Base-by-base conservation (phyloP, 1,140 invertebrate genomes). In the Drosophila ercepeae region DNA sequence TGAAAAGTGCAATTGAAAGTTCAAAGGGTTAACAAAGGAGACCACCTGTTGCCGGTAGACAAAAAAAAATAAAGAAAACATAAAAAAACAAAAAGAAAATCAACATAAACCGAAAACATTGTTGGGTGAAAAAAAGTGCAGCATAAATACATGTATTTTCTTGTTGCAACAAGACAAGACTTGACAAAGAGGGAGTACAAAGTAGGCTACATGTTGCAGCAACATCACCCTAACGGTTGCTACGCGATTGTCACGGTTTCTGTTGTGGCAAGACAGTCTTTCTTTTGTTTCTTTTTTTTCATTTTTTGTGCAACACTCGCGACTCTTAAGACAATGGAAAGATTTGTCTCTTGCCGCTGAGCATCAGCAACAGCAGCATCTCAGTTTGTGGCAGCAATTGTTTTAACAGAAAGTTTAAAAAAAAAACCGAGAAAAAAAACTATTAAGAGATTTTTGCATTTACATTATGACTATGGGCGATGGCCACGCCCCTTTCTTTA, bases 321-420 rank as follows among this genome's bases (percentile, higher is more conserved):
- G n/a, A n/a, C n/a, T n/a, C n/a, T n/a, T n/a, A 65, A 67, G 29
- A 67, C 63, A 67, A 67, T 67, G 53, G 46, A 67, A 67, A 67
- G 46, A 67, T 50, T 52, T 67, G 60, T 67, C 39, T 51, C n/a
- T 65, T 65, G 45, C 55, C 21, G 55, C 21, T 34, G 48, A 72
- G 8, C 68, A 58, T 23, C 54, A 52, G 36, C 48, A 54, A 21
- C 57, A n/a, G 57, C 51, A 49, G 42, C n/a, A n/a, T n/a, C n/a
- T n/a, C n/a, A n/a, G n/a, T n/a, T n/a, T n/a, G n/a, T n/a, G n/a
- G n/a, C n/a, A n/a, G n/a, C n/a, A n/a, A n/a, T n/a, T n/a, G n/a
- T n/a, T n/a, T n/a, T n/a, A n/a, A n/a, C n/a, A n/a, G n/a, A n/a
- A n/a, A n/a, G n/a, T n/a, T n/a, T n/a, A 21, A 21, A 21, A 2